Conservation (phyloP, 2,888 invertebrate genomes). For the Tanypteryx hageni region DNA sequence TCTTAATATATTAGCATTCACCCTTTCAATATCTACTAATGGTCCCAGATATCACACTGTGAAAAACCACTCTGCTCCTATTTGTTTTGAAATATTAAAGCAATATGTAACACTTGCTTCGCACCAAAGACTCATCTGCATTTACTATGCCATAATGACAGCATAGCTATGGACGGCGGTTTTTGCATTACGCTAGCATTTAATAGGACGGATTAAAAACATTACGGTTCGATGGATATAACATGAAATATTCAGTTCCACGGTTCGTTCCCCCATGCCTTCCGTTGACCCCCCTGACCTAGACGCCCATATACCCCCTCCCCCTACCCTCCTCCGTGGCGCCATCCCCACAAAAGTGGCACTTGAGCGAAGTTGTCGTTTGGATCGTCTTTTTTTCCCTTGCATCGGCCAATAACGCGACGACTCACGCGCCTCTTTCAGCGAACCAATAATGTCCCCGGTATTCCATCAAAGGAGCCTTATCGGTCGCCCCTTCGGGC, state of each 20-base stretch:
- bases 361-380: neutral
- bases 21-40: too few species aligned
- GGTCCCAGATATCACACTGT: too few species aligned
- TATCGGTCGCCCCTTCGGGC: conserved; percentile 46
- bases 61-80: too few species aligned
- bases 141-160: neutral
- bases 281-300: neutral
- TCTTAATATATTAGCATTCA: too few species aligned
- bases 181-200: neutral
- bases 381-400: neutral
- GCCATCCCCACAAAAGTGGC: neutral
- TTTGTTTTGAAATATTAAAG: too few species aligned
- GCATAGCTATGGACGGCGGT: neutral
- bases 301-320: too few species aligned
- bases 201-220: neutral
- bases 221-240: neutral
- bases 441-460: conserved; percentile 63
- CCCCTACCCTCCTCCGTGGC: neutral
- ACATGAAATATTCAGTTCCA: conserved; percentile 11
- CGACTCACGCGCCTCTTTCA: conserved; percentile 24
- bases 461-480: conserved; percentile 57
- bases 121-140: too few species aligned
- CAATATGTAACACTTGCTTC: too few species aligned
- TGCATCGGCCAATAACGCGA: conserved; percentile 26
- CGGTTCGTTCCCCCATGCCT: neutral